phyloP scores from a whole-genome alignment of 2,888 invertebrate genomes.

The Dryococelus australis region DNA sequence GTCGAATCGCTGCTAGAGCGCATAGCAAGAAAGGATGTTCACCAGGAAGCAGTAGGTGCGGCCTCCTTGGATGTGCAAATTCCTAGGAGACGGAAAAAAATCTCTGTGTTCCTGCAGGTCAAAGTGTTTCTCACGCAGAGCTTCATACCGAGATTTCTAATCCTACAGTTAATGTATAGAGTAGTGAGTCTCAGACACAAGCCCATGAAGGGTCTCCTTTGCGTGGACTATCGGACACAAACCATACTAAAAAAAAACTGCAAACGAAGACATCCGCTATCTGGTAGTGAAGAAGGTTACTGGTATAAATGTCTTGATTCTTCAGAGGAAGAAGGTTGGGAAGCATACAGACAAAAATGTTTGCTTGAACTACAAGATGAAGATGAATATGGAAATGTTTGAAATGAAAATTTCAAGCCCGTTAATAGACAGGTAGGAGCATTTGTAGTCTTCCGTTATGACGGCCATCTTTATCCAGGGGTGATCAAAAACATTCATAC shows the following conservation, averaged over 20 bases:
- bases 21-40: slow-evolving; percentile 13
- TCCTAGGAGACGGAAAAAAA: slow-evolving; percentile 24
- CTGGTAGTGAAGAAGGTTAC: too few relatives aligned
- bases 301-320: neutral
- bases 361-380: neutral
- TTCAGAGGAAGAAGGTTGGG: slow-evolving; percentile 10
- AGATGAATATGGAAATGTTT: neutral
- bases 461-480: neutral
- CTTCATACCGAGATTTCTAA: neutral
- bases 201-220: neutral
- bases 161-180: neutral
- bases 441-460: neutral
- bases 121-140: slow-evolving; percentile 18
- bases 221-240: neutral
- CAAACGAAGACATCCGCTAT: neutral
- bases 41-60: neutral
- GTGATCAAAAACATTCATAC: neutral
- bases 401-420: neutral
- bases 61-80: neutral
- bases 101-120: slow-evolving; percentile 4
- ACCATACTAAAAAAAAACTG: neutral
- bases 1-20: slow-evolving; percentile 19
- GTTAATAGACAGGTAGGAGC: neutral
- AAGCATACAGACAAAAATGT: neutral
- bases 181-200: too few relatives aligned